phyloP scores from a whole-genome alignment of 2,113 vertebrate genomes.

The Gallinago undulata region DNA sequence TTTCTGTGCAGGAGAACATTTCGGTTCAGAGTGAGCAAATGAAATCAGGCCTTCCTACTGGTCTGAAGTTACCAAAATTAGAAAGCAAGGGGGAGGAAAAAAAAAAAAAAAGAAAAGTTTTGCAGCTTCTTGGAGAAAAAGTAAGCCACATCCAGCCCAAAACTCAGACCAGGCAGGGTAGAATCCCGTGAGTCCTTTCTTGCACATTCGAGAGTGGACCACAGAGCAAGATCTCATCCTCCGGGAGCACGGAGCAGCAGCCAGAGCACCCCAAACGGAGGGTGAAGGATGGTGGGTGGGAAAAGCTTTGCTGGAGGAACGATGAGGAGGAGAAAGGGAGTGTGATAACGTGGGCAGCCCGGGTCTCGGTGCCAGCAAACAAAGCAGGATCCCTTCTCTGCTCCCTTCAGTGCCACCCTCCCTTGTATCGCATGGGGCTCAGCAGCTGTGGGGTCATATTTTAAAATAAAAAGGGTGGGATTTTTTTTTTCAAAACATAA shows the following conservation, averaged over 20 bases:
- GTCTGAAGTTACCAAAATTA: neutral
- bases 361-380: neutral
- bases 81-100: neutral
- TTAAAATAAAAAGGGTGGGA: neutral
- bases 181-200: neutral
- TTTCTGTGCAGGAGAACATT: constrained; percentile 23
- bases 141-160: neutral
- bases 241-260: neutral
- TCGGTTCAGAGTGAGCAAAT: neutral
- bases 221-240: neutral
- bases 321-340: neutral
- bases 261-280: neutral
- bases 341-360: rapidly evolving
- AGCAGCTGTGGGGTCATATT: rapidly evolving
- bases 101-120: neutral
- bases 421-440: rapidly evolving
- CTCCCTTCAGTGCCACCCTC: neutral
- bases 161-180: neutral
- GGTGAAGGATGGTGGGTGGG: neutral
- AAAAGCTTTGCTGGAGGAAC: neutral
- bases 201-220: neutral
- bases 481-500: neutral
- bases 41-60: neutral
- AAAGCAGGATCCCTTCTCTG: neutral
- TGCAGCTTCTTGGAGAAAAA: neutral